Evolutionary conservation across 2,113 vertebrate genomes (phyloP).

Genomic region (Myocastor coypus): DNA sequence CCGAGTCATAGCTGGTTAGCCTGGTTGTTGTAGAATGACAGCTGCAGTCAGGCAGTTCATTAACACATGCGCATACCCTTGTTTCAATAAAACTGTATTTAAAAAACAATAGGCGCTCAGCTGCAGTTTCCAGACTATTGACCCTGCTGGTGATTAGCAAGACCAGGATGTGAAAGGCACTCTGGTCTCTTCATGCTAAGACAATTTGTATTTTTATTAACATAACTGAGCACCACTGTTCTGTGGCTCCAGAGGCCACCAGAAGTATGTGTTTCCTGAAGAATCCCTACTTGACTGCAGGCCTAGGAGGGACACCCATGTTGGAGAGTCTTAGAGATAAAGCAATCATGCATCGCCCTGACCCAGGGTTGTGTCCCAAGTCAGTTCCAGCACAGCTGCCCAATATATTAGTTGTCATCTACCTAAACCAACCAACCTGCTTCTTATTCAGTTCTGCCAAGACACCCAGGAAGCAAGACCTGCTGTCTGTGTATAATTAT

Average conservation of each 20-base stretch:
- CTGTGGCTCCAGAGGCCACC: rapidly evolving
- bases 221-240: not conserved
- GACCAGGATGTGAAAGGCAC: not conserved
- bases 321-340: not conserved
- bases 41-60: too few species aligned
- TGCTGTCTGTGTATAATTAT: rapidly evolving
- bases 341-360: too few species aligned
- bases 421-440: not conserved
- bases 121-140: rapidly evolving
- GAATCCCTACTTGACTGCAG: not conserved
- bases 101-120: not conserved
- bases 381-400: not conserved
- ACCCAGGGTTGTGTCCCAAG: not conserved
- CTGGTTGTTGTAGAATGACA: not conserved
- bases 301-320: not conserved
- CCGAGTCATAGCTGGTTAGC: not conserved
- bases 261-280: not conserved
- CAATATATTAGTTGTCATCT: not conserved
- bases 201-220: not conserved
- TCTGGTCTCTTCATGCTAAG: not conserved
- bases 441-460: not conserved
- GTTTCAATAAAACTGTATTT: not conserved
- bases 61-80: rapidly evolving
- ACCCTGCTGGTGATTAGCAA: not conserved
- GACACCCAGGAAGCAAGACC: not conserved